Evolutionary conservation across 2,888 invertebrate genomes (phyloP), one percentile per base, ranked within the genome.

Genomic region (Platycnemis pennipes): DNA sequence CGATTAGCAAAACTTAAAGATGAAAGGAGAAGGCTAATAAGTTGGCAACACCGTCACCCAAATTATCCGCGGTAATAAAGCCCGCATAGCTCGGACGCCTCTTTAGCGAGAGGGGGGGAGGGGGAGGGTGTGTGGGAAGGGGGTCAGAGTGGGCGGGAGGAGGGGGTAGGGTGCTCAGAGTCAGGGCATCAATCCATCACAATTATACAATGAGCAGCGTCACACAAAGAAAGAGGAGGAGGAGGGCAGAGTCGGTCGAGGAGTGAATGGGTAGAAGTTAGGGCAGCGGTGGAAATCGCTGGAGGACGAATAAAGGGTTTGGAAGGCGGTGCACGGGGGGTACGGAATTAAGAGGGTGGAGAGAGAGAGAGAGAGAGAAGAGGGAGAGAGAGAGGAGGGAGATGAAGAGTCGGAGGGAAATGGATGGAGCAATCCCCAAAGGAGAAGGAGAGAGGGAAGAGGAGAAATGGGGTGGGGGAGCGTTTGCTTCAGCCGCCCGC

Each of bases 401-500:
- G 44, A 22, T 2, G 42, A 3, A 2, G 44, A 37, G 1, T 1
- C 3, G 31, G 85, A 42, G 85, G 85, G 85, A 1, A 37, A 85
- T 85, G 85, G 85, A 85, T 11, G 85, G 42, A 85, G 85, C 4
- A 7, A 85, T 42, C n/a, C 85, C 42, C 13, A 37, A 53, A 53
- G 46, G 53, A 0, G 37, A 22, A 46, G 89, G 53, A 91, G 63
- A 42, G 16, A 63, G 56, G n/a, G 44, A 44, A 22, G 11, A 19
- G 31, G 89, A 16, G 16, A 42, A 45, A 5, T 1, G 45, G 19
- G 26, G 31, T 63, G 42, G n/a, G 42, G 42, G n/a, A 26, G 88
- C 63, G 63, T 69, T 91, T 45, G 63, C 63, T 63, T 69, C 63
- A 45, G 56, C 91, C 63, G 42, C 89, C 89, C 56, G 56, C 91